Evolutionary conservation across 2,113 vertebrate species (phyloP).

Genomic region (Aythya baeri): DNA sequence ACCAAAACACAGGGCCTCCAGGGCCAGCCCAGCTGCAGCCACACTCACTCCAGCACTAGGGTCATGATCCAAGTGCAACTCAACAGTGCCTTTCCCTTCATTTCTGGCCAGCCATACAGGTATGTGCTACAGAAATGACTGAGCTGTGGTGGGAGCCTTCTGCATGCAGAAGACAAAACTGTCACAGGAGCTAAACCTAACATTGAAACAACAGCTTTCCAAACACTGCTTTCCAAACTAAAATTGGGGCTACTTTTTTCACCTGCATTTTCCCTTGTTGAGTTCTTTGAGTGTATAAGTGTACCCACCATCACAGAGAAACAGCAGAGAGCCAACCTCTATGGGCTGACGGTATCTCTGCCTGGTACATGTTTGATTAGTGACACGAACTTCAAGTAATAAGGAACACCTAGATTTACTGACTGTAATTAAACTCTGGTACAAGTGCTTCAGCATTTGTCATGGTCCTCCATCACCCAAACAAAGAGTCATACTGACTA

Average conservation of each 20-base stretch:
- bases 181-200: not conserved
- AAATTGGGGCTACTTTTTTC: not conserved
- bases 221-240: not conserved
- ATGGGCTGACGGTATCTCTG: not conserved
- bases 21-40: not conserved
- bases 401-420: not conserved
- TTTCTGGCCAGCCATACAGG: not conserved
- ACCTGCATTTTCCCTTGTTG: not conserved
- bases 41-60: not conserved
- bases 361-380: not conserved
- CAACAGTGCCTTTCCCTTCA: not conserved
- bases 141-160: accelerated
- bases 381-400: not conserved
- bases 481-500: not conserved
- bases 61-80: too few species aligned
- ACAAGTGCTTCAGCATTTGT: not conserved
- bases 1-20: not conserved
- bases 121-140: not conserved
- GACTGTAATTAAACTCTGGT: not conserved
- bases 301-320: not conserved
- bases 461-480: not conserved
- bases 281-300: not conserved
- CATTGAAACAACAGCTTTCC: not conserved
- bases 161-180: not conserved
- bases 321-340: not conserved